Conservation (phyloP, 2,797 vertebrate species). For the Crenuchus spilurus region DNA sequence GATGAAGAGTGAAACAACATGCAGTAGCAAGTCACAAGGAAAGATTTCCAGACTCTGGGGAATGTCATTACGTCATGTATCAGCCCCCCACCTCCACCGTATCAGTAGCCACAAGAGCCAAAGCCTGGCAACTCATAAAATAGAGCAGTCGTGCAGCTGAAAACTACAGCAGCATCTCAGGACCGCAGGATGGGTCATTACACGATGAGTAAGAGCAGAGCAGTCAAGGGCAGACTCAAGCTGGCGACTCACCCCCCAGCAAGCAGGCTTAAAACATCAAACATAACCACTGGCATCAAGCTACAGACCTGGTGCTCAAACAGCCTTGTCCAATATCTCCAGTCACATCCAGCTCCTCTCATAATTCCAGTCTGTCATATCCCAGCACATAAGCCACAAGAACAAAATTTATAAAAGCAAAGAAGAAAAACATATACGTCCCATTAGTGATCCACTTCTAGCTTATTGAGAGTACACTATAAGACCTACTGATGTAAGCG, state of each 20-base stretch:
- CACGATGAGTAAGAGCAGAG: constrained; percentile 23
- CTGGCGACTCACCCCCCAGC: constrained; percentile 44
- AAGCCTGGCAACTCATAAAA: constrained; percentile 46
- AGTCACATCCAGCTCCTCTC: constrained; percentile 88
- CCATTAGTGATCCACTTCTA: constrained; percentile 92
- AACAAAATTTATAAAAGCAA: constrained; percentile 65
- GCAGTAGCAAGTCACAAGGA: constrained; percentile 30
- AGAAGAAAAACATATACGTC: constrained; percentile 81
- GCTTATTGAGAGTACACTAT: constrained; percentile 91
- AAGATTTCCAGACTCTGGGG: constrained; percentile 36
- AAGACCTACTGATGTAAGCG: constrained; percentile 98
- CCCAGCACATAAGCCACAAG: constrained; percentile 84
- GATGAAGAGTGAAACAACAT: constrained; percentile 30
- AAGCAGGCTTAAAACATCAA: constrained; percentile 36
- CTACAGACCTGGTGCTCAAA: constrained; percentile 88
- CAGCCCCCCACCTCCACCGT: constrained; percentile 40
- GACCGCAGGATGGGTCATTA: constrained; percentile 31
- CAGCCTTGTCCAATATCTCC: constrained; percentile 83
- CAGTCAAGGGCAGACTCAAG: constrained; percentile 40
- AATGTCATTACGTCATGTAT: constrained; percentile 58
- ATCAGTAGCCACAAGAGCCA: constrained; percentile 39
- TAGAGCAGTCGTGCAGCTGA: constrained; percentile 59
- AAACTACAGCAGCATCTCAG: constrained; percentile 39
- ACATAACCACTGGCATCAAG: constrained; percentile 65
- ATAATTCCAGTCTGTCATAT: constrained; percentile 73